Evolutionary conservation across 2,113 vertebrate species (phyloP).

Genomic region (Spea bombifrons): DNA sequence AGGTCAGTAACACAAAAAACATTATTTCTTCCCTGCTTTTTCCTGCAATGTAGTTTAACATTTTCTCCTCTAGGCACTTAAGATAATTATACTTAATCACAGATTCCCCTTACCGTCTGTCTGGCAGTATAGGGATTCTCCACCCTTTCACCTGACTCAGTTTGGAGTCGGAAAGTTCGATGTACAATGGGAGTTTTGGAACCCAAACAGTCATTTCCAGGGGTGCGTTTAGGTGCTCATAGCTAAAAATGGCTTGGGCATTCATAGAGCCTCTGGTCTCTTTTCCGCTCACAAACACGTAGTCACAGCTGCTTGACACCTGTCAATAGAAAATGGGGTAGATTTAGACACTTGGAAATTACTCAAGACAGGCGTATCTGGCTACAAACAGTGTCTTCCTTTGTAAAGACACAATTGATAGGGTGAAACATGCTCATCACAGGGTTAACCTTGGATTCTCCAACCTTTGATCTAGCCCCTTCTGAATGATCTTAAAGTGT

Average conservation of each 20-base stretch:
- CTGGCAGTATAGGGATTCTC: slow-evolving; percentile 91
- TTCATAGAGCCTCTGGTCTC: slow-evolving; percentile 93
- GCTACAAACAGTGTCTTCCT: too few species aligned
- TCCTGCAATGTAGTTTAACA: too few species aligned
- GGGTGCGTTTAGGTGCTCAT: slow-evolving; percentile 85
- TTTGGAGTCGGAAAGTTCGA: slow-evolving; percentile 83
- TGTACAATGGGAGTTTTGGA: slow-evolving; percentile 87
- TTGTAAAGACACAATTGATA: background rate
- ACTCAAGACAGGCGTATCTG: too few species aligned
- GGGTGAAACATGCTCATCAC: background rate
- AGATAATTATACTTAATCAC: background rate
- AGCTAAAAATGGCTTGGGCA: slow-evolving; percentile 89
- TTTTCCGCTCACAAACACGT: slow-evolving; percentile 95
- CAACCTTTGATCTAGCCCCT: too few species aligned
- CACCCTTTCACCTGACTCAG: slow-evolving; percentile 97
- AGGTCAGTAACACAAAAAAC: too few species aligned
- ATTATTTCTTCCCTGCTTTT: too few species aligned
- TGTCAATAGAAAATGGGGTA: slow-evolving; percentile 41
- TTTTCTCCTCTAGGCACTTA: too few species aligned
- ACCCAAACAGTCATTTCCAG: slow-evolving; percentile 98
- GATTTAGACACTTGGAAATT: too few species aligned
- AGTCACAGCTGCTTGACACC: slow-evolving; percentile 97
- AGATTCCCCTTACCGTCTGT: slow-evolving; percentile 73
- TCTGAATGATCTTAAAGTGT: too few species aligned
- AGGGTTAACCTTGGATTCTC: background rate